A percentile compares a stretch with the other conserved stretches of the same genome.
Evolutionary conservation across 2,113 vertebrate genomes (phyloP).

Genomic region (Vombatus ursinus): DNA sequence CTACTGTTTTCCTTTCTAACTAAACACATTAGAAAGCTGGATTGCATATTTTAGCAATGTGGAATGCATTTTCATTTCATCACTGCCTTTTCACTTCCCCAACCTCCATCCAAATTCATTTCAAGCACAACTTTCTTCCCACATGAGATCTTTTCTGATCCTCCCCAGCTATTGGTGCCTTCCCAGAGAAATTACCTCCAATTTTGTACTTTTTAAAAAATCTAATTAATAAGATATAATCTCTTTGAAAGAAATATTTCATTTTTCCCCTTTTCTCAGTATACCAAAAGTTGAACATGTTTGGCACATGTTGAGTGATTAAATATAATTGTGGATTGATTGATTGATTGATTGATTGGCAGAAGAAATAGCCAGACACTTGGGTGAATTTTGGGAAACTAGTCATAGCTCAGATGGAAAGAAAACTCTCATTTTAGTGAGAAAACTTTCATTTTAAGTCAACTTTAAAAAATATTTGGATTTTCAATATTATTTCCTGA

Average conservation of each 20-base stretch:
- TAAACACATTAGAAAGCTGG: no score
- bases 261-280: not conserved
- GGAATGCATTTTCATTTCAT: no score
- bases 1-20: no score
- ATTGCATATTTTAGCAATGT: no score
- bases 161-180: no score
- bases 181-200: no score
- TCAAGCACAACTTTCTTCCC: no score
- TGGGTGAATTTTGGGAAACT: not conserved
- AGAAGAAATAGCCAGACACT: not conserved
- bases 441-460: not conserved
- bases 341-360: not conserved
- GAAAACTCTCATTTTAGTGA: not conserved
- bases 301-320: not conserved
- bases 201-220: not conserved
- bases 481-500: not conserved
- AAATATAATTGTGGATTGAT: not conserved
- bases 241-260: not conserved
- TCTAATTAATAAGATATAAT: no score
- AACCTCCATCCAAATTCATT: no score
- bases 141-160: no score
- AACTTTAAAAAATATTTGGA: not conserved
- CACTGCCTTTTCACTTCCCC: no score
- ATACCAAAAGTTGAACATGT: not conserved
- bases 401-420: not conserved